Evolutionary conservation across 2,888 invertebrate genomes (phyloP), one percentile per base, ranked within the genome.

Genomic region (Tuberolachnus salignus): DNA sequence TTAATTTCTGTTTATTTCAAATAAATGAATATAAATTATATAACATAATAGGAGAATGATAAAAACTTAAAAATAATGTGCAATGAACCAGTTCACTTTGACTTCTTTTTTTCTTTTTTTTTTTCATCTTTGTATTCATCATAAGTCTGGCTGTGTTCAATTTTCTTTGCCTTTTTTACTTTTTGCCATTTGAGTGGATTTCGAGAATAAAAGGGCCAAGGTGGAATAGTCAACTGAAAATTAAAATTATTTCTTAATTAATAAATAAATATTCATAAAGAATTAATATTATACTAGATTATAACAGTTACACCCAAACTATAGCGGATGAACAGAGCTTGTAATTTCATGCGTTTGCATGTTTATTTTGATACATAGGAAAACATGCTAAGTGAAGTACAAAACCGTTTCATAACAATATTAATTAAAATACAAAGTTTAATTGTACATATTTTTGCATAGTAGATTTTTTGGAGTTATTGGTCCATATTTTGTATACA

Each of bases 191-290:
- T 92, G 8, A 97, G 87, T 2, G 96, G 92, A 84, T 94, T 94
- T 82, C 90, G 90, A 82, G 96, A 89, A 84, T 95, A 97, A 90
- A 97, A 92, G 0, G 97, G 95, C 97, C 97, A 97, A n/a, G 97
- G 96, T 42, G 97, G 97, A 83, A 97, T 91, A 0, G 95, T 95
- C 63, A 96, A 86, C 91, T 91, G 83, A 6, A 85, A 84, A 83
- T 83, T 72, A 80, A 34, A 34, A 34, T 3, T 34, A 34, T 34
- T 34, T 34, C 34, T 4, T 34, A 34, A 34, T 34, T 34, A 34
- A 34, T 34, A 34, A 34, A 34, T 34, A 34, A 34, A 34, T 34
- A 34, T 34, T 34, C 34, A 34, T 34, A 34, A 34, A 34, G 34
- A 34, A 4, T 34, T 3, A 4, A 34, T 34, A 34, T 34, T 34